Base-by-base conservation (phyloP, 2,888 invertebrate genomes). In the Stomorhina lunata region DNA sequence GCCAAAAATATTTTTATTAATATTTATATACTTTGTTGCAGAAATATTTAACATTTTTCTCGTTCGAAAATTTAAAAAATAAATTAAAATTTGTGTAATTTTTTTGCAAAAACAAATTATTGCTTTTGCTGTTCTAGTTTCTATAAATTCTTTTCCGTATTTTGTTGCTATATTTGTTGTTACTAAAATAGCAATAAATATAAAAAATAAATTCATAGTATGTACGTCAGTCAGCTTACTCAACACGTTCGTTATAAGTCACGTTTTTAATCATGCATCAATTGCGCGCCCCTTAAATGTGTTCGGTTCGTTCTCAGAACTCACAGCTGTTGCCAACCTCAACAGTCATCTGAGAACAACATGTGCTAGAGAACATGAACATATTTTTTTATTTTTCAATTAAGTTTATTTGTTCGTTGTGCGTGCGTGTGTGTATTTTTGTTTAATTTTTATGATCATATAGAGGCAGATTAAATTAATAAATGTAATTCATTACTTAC, bases 191-290 rank as follows among this genome's bases (percentile, higher is more conserved):
- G 34, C 48, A 59, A 76, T 17, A 50, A 43, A 27, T 48, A 29
- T 0, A 75, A 53, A 32, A 25, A 15, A 22, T n/a, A 40, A 45
- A 50, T n/a, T n/a, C n/a, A n/a, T n/a, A 53, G 15, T 43, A 15
- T 32, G 5, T 27, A 65, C 7, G 37, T 55, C 15, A 10, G 40
- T 63, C 32, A 59, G 66, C 57, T 80, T 71, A 81, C 32, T 59
- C 43, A 71, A 76, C 76, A 69, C 50, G 27, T 72, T 77, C 29
- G 61, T 66, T 72, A 34, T 12, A 45, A 61, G 76, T 81, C 81
- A 81, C 81, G 81, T 81, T 81, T 81, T 77, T 15, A 55, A 43
- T 57, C 82, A 82, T 78, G 78, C 75, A 79, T 57, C 17, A 63
- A 50, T 57, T 63, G 59, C 15, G 27, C 12, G 55, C n/a, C 32